phyloP scores from a whole-genome alignment of 2,113 vertebrate genomes.

The Barbus barbus region DNA sequence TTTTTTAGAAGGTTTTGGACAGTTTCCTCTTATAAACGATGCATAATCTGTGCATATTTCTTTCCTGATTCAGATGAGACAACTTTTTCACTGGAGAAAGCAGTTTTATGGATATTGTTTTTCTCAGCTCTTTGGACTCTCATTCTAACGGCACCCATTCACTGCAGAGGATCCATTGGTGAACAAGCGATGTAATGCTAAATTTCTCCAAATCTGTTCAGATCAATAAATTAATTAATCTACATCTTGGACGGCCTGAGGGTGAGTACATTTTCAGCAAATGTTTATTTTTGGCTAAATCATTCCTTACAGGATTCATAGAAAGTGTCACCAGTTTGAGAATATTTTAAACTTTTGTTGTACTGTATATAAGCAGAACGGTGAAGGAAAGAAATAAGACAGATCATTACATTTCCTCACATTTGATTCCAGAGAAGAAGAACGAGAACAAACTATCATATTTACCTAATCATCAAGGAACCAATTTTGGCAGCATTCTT shows the following conservation, averaged over 20 bases:
- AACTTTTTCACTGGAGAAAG: no score
- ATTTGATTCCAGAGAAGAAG: conserved; percentile 83
- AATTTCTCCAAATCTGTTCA: no score
- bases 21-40: no score
- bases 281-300: background rate
- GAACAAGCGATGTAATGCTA: no score
- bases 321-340: background rate
- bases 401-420: conserved; percentile 86
- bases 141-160: no score
- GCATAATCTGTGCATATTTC: no score
- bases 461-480: conserved; percentile 99
- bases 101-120: no score
- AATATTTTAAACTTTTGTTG: background rate
- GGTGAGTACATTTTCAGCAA: background rate
- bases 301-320: background rate
- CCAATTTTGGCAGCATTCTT: conserved; percentile 99
- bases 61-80: no score
- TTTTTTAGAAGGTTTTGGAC: no score
- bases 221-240: no score
- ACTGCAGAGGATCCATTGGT: no score
- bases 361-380: background rate
- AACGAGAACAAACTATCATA: conserved; percentile 86
- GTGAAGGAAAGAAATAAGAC: conserved; percentile 52
- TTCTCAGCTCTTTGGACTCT: no score
- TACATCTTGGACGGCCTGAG: background rate